These are phyloP conservation scores for Nephrotoma appendiculata DNA, from an alignment of 2,888 invertebrate genomes.

Conservation along the genomic window DNA sequence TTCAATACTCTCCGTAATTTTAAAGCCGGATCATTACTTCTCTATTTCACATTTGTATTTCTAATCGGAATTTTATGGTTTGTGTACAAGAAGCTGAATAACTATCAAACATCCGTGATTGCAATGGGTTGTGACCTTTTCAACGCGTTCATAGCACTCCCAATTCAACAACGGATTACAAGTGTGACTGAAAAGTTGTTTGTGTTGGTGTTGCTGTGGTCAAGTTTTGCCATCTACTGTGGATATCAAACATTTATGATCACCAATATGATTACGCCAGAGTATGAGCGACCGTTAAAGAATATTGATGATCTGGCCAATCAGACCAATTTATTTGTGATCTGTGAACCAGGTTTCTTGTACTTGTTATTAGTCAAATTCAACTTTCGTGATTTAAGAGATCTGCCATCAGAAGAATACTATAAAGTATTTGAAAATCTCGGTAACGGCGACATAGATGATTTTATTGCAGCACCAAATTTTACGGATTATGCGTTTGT, in stretches of 20 bases:
- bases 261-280: background rate
- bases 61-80: background rate
- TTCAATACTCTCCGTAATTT: background rate
- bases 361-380: background rate
- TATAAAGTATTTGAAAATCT: too few relatives aligned
- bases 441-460: background rate
- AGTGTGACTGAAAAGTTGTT: background rate
- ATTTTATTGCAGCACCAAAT: background rate
- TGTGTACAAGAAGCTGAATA: background rate
- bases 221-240: background rate
- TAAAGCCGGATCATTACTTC: background rate
- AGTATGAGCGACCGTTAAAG: background rate
- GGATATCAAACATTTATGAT: background rate
- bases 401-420: too few relatives aligned
- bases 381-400: background rate
- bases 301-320: background rate
- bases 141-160: background rate
- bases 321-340: background rate
- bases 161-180: background rate
- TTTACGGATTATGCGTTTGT: background rate
- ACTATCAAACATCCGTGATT: background rate
- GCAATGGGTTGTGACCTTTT: background rate
- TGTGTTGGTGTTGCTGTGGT: background rate
- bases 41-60: background rate
- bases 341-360: background rate